A percentile compares a stretch with the other conserved stretches of the same genome.
phyloP scores from a whole-genome alignment of 2,888 invertebrate genomes.

The Drosophila putrida region DNA sequence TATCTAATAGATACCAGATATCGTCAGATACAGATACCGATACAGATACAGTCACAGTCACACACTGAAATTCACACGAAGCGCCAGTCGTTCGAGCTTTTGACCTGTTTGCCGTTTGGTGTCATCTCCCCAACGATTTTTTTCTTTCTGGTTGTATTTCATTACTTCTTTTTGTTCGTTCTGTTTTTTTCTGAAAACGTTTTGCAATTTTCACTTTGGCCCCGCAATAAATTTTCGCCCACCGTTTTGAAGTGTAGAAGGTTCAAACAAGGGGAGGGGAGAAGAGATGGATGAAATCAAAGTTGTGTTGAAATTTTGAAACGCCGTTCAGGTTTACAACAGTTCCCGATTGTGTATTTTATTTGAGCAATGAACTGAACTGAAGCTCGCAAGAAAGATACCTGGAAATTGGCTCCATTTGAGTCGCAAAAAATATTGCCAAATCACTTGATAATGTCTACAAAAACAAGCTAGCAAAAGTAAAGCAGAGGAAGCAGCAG shows the following conservation, averaged over 20 bases:
- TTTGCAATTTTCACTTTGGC: conserved; percentile 66
- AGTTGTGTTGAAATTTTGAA: conserved; percentile 55
- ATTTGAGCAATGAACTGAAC: conserved; percentile 60
- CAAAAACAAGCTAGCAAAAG: conserved; percentile 28
- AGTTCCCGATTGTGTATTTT: conserved; percentile 39
- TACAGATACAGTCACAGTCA: conserved; percentile 13
- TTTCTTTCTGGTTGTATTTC: conserved; percentile 26
- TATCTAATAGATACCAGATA: conserved; percentile 52
- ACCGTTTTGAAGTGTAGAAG: conserved; percentile 8
- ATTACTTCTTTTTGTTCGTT: conserved; percentile 5
- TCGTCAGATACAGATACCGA: conserved; percentile 38
- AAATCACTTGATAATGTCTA: conserved; percentile 47
- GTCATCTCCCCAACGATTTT: conserved; percentile 50
- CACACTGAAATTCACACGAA: conserved; percentile 60
- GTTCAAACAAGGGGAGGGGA: neutral
- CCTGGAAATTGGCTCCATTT: conserved; percentile 62
- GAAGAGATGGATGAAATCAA: conserved; percentile 14
- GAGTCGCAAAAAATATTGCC: conserved; percentile 42
- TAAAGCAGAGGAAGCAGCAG: neutral
- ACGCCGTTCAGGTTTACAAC: conserved; percentile 59
- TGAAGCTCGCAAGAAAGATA: conserved; percentile 32
- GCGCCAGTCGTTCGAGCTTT: conserved; percentile 22
- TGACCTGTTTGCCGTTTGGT: conserved; percentile 51
- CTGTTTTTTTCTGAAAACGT: conserved; percentile 37
- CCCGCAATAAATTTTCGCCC: conserved; percentile 58